Evolutionary conservation across 2,888 invertebrate genomes (phyloP), one percentile per base, ranked within the genome.

Genomic region (Hylaea fasciaria): DNA sequence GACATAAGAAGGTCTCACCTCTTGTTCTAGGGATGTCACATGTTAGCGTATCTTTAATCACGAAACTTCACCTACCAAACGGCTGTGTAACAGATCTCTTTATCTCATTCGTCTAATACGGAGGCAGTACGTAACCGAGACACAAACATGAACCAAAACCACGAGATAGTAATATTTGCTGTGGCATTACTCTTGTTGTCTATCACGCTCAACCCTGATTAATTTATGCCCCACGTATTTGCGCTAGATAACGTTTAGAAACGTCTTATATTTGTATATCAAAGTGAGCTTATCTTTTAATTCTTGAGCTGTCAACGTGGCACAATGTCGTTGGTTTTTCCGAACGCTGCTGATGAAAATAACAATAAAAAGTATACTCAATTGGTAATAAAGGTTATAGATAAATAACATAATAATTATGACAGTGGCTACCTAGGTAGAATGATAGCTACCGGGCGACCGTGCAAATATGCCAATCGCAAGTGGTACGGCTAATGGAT

Each of bases 201-300:
- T 89, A 89, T 89, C 83, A 72, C 77, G 68, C 80, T 78, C 74
- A 84, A 85, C 80, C 76, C 85, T 87, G 85, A 89, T 89, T 90
- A 90, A 91, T 91, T 89, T 89, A 91, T 87, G 85, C 75, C 72
- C 72, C 81, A 80, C 76, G 80, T 91, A 90, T 91, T 91, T 91
- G 82, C 77, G 70, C 72, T 72, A 90, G 91, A 91, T 91, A 91
- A 77, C 78, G 83, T 82, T 83, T 80, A 86, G 82, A 77, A 83
- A 83, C 82, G 77, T 82, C 82, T 85, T 71, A 72, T 90, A 90
- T 91, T 91, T 91, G 86, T 84, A 79, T 82, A 87, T 85, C 83
- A 86, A 5, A 72, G 72, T 64, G 70, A 70, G 91, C 84, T 92
- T 92, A 92, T 92, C 92, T 91, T 87, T 91, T 92, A 91, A 92